phyloP scores from a whole-genome alignment of 2,113 vertebrate species.

The Dromaius novaehollandiae region DNA sequence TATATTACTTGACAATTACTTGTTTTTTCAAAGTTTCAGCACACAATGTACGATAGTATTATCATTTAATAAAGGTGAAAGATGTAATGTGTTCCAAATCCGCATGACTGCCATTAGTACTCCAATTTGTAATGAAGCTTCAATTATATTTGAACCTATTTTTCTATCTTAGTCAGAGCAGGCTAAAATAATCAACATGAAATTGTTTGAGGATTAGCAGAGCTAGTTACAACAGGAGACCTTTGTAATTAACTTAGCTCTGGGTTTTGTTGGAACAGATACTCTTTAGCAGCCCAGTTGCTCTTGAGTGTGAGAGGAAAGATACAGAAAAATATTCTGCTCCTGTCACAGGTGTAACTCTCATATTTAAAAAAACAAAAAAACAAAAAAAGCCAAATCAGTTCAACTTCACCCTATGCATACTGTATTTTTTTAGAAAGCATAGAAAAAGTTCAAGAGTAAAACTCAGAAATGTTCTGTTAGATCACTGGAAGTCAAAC shows the following conservation, averaged over 20 bases:
- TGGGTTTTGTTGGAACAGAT: background rate
- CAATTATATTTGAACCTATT: background rate
- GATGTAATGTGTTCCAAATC: fast-evolving
- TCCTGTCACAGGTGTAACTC: background rate
- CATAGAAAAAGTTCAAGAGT: background rate
- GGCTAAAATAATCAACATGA: background rate
- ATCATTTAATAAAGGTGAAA: background rate
- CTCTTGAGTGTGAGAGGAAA: background rate
- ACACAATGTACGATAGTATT: background rate
- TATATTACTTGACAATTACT: background rate
- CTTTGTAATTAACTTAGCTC: background rate
- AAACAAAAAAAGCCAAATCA: background rate
- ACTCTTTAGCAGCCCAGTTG: background rate
- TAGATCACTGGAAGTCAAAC: background rate
- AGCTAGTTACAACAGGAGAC: background rate
- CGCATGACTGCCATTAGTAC: background rate
- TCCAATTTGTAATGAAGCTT: background rate
- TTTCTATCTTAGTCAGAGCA: background rate
- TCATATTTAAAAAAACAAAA: background rate
- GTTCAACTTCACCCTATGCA: background rate
- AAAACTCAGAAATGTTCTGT: background rate
- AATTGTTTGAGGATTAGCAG: background rate
- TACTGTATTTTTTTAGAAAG: background rate
- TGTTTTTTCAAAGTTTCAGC: background rate
- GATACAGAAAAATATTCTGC: background rate